A percentile compares a stretch with the other conserved stretches of the same genome.
phyloP scores from a whole-genome alignment of 2,797 vertebrate genomes.

The Chromis chromis region DNA sequence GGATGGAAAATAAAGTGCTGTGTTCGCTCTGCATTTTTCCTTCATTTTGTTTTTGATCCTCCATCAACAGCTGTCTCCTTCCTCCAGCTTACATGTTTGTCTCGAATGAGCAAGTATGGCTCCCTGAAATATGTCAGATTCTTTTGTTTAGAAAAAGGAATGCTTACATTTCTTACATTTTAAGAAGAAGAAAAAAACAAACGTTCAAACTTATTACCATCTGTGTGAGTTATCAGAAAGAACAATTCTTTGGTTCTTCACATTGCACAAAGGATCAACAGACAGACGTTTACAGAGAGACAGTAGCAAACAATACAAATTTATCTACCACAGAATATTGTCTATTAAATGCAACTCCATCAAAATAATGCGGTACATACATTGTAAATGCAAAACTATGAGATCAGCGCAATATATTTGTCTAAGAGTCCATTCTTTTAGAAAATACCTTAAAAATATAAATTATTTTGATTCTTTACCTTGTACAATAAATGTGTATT shows the following conservation, averaged over 20 bases:
- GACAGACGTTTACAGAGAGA: slow-evolving; percentile 63
- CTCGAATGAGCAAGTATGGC: slow-evolving; percentile 42
- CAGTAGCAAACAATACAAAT: slow-evolving; percentile 76
- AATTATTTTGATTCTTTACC: slow-evolving; percentile 73
- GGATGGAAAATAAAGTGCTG: slow-evolving; percentile 57
- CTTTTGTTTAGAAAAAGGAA: slow-evolving; percentile 46
- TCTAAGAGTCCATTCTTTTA: slow-evolving; percentile 76
- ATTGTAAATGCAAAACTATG: slow-evolving; percentile 74
- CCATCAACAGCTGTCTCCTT: slow-evolving; percentile 24
- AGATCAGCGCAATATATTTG: slow-evolving; percentile 72
- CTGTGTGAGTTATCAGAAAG: slow-evolving; percentile 59
- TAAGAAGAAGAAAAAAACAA: slow-evolving; percentile 42
- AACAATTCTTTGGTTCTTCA: slow-evolving; percentile 84
- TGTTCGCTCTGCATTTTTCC: slow-evolving; percentile 22
- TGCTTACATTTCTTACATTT: slow-evolving; percentile 37
- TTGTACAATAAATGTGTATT: slow-evolving; percentile 65
- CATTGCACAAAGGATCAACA: slow-evolving; percentile 68
- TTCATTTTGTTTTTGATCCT: slow-evolving; percentile 16
- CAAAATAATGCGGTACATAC: slow-evolving; percentile 67
- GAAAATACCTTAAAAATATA: slow-evolving; percentile 87
- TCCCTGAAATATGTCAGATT: slow-evolving; percentile 61
- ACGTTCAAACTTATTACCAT: slow-evolving; percentile 22
- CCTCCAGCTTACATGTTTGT: slow-evolving; percentile 37
- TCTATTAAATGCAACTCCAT: slow-evolving; percentile 72
- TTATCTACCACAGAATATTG: slow-evolving; percentile 45